phyloP scores from a whole-genome alignment of 2,113 vertebrate species.

The Bujurquina vittata region DNA sequence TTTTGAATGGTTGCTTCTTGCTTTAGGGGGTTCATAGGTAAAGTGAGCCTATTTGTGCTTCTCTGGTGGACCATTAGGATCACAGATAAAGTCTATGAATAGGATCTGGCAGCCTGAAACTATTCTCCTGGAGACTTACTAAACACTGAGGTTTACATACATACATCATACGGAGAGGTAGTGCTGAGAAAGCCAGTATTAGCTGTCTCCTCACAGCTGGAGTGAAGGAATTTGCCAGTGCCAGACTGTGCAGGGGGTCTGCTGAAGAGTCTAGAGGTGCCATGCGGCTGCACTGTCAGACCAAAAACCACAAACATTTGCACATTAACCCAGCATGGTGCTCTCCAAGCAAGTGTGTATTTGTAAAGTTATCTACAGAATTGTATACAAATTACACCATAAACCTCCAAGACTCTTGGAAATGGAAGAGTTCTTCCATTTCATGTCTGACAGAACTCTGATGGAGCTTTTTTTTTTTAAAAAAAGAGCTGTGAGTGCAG shows the following conservation, averaged over 20 bases:
- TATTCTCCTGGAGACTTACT: constrained; percentile 51
- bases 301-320: constrained; percentile 66
- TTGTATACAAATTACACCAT: constrained; percentile 56
- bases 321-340: constrained; percentile 28
- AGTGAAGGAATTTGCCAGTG: constrained; percentile 41
- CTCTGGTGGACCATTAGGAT: constrained; percentile 49
- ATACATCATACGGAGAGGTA: constrained; percentile 43
- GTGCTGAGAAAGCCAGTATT: constrained; percentile 59
- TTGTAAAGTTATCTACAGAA: constrained; percentile 48
- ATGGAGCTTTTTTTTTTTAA: constrained; percentile 14
- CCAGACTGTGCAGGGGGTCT: constrained; percentile 60
- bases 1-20: constrained; percentile 26
- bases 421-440: constrained; percentile 40
- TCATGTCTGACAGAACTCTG: constrained; percentile 9
- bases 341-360: constrained; percentile 7
- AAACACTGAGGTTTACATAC: constrained; percentile 57
- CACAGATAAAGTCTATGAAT: constrained; percentile 7
- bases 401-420: constrained; percentile 54
- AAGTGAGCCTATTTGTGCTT: constrained; percentile 48
- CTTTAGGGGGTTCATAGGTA: constrained; percentile 5
- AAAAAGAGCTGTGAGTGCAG: constrained; percentile 3
- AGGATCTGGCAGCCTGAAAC: constrained; percentile 42
- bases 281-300: constrained; percentile 55
- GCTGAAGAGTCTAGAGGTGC: constrained; percentile 51
- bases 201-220: constrained; percentile 59